Evolutionary conservation across 2,113 vertebrate species (phyloP).

Genomic region (Agelaius tricolor): DNA sequence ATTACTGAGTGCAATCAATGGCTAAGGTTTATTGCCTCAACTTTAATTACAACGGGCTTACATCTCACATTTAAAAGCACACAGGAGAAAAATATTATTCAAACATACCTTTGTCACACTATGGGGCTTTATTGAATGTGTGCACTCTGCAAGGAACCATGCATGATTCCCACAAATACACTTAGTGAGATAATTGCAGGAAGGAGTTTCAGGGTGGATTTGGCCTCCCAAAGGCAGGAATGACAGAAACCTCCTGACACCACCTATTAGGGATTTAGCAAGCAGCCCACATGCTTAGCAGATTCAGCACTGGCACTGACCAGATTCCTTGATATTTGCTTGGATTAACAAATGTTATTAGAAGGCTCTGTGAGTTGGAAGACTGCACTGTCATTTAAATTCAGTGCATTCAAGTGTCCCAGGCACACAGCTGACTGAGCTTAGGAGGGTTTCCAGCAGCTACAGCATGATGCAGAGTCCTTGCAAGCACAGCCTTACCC

Average conservation of each 20-base stretch:
- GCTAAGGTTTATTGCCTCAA: slow-evolving; percentile 36
- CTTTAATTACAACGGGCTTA: slow-evolving; percentile 43
- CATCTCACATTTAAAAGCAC: background rate
- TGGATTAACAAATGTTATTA: slow-evolving; percentile 47
- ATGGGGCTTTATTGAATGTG: background rate
- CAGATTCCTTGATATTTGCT: slow-evolving; percentile 40
- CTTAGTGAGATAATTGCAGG: background rate
- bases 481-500: background rate
- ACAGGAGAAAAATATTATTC: background rate
- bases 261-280: background rate
- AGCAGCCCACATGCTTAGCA: background rate
- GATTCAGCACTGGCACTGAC: slow-evolving; percentile 8
- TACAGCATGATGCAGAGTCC: background rate
- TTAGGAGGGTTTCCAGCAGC: background rate
- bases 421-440: background rate
- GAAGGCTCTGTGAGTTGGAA: slow-evolving; percentile 41
- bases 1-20: slow-evolving; percentile 53
- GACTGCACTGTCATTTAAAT: slow-evolving; percentile 13
- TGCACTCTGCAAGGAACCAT: background rate
- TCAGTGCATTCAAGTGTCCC: slow-evolving; percentile 29
- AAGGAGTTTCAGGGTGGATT: background rate
- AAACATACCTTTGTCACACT: background rate
- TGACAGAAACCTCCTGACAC: background rate
- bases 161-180: background rate
- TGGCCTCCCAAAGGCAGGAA: background rate